Base-by-base conservation (phyloP, 2,113 vertebrate species). In the Ctenodactylus gundi region DNA sequence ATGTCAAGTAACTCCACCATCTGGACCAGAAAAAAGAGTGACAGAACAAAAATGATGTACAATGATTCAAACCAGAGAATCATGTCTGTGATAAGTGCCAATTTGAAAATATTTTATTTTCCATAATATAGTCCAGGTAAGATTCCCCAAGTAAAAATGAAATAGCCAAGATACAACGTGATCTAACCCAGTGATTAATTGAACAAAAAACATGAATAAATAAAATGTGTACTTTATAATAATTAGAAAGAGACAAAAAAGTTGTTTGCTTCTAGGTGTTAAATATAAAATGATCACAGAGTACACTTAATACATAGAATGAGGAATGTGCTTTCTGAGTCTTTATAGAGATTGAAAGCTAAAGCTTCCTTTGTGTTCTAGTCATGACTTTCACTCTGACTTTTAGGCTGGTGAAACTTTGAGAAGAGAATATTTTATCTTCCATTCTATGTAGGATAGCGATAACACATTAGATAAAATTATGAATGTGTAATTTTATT, bases 21-120 rank as follows among this genome's bases (percentile, higher is more conserved):
- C 77, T 97, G 93, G 78, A 39, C 70, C 41, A 85, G 41, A 57
- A 25, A 21, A 64, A 86, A 95, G 75, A 36, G 29, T 46, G 36
- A 78, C 46, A 72, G 58, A 60, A 78, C n/a, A 67, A 60, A 11
- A 18, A 41, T 49, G 41, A 76, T 31, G 49, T 0, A 20, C 14
- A 72, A 4, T 57, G 39, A 70, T 65, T 86, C 44, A 62, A 80
- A 65, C 10, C 11, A 51, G 72, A 77, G 25, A 8, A 20, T 2
- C 3, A 39, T 3, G 25, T 4, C 1, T 31, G 1, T 9, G 39
- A 88, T 49, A 23, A 1, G 27, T 91, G 85, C 62, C 27, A 21
- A 14, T 27, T 17, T 68, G 23, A 77, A n/a, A n/a, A n/a, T 0
- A 31, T 68, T 92, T 62, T 44, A 39, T 58, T n/a, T 36, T 75